Conservation (phyloP, 1,140 invertebrate species). For the Drosophila pseudoananassae region DNA sequence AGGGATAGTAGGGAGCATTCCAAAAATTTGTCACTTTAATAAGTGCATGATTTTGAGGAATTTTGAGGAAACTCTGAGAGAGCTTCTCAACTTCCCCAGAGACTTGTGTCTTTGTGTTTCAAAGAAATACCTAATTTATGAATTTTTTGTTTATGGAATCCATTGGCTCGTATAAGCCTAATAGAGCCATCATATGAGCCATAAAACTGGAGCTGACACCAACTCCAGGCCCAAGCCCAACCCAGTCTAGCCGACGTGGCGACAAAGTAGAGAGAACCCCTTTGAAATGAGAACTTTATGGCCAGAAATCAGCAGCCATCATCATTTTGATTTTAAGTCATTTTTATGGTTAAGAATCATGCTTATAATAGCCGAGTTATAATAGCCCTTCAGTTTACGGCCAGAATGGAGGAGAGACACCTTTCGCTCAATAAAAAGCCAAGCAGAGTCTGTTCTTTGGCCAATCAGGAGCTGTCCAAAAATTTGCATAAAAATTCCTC, state of each 20-base stretch:
- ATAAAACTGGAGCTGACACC: conserved; percentile 56
- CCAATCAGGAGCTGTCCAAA: conserved; percentile 33
- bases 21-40: conserved; percentile 72
- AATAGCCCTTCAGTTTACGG: not conserved
- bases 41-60: conserved; percentile 64
- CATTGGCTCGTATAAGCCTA: conserved; percentile 73
- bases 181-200: conserved; percentile 75
- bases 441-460: not conserved
- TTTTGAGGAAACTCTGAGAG: not conserved
- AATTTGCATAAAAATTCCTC: conserved; percentile 55
- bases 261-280: conserved; percentile 38
- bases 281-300: conserved; percentile 36
- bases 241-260: conserved; percentile 68
- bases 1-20: conserved; percentile 2
- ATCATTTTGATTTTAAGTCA: conserved; percentile 33
- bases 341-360: conserved; percentile 34
- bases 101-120: no score
- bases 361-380: no score
- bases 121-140: conserved; percentile 65
- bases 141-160: conserved; percentile 77
- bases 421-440: not conserved
- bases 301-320: conserved; percentile 45
- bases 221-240: conserved; percentile 29
- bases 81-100: not conserved
- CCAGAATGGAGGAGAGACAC: not conserved